Evolutionary conservation across 37 sponge, comb jelly and placozoan genomes (phyloP).

Genomic region (Petrosia ficiformis): DNA sequence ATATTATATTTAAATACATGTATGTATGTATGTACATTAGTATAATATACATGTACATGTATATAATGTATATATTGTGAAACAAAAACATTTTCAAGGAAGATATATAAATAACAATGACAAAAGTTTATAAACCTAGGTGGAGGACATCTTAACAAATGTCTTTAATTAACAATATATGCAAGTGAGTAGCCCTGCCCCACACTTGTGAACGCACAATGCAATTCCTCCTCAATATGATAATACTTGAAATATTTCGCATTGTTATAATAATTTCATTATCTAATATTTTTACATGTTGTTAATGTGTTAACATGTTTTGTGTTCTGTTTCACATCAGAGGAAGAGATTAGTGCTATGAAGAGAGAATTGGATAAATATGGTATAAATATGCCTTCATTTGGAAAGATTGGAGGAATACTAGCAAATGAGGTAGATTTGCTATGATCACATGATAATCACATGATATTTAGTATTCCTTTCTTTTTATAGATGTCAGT

Average conservation of each 20-base stretch:
- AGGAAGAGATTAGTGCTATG: constrained; percentile 98
- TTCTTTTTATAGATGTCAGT: constrained; percentile 24
- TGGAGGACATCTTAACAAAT: too few relatives aligned
- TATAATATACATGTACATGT: too few relatives aligned
- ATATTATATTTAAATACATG: too few relatives aligned
- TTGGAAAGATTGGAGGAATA: constrained; percentile 97
- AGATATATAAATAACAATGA: too few relatives aligned
- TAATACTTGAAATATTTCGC: background rate
- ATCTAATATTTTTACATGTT: background rate
- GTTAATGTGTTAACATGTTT: background rate
- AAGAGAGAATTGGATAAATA: constrained; percentile 89
- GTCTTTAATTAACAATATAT: too few relatives aligned
- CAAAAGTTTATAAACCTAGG: too few relatives aligned
- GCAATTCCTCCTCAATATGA: background rate
- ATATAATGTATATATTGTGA: too few relatives aligned
- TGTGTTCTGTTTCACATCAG: too few relatives aligned
- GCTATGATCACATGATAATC: background rate
- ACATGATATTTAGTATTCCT: background rate
- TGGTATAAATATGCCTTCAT: constrained; percentile 92
- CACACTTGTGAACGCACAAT: too few relatives aligned
- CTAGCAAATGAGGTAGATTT: constrained; percentile 83
- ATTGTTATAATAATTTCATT: background rate
- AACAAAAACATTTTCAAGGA: too few relatives aligned
- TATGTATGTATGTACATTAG: too few relatives aligned
- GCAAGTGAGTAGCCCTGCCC: too few relatives aligned